Percentiles rank a stretch among this genome's conserved stretches.
These are phyloP conservation scores for Raja brachyura DNA, from an alignment of 2,113 vertebrate genomes.

Conservation along the genomic window DNA sequence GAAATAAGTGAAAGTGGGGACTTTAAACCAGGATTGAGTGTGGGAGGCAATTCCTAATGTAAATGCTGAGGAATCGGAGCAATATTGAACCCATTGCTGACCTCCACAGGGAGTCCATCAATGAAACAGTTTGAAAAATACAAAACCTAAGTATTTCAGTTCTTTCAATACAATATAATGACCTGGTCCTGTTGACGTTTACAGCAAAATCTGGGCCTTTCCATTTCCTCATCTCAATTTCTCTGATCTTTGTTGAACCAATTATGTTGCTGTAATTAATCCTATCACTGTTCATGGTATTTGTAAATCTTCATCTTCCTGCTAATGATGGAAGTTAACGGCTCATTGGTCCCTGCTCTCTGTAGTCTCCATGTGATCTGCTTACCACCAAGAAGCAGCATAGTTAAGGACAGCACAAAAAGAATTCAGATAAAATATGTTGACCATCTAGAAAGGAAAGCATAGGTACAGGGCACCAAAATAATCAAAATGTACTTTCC, in stretches of 20 bases:
- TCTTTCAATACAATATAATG: too few species aligned
- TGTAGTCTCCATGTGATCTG: background rate
- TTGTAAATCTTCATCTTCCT: background rate
- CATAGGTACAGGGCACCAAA: background rate
- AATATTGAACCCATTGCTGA: too few species aligned
- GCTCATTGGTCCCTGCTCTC: background rate
- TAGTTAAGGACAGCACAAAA: background rate
- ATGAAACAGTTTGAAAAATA: too few species aligned
- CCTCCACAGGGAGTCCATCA: too few species aligned
- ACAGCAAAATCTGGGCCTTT: background rate
- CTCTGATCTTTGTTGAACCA: background rate
- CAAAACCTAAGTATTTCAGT: too few species aligned
- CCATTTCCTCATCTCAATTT: background rate
- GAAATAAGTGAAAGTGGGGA: too few species aligned
- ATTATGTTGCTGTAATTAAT: background rate
- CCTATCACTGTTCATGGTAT: background rate
- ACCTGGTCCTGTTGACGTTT: too few species aligned
- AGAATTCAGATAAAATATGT: background rate
- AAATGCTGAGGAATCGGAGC: too few species aligned
- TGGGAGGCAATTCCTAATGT: too few species aligned
- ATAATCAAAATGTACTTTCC: background rate
- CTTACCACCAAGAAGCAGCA: background rate
- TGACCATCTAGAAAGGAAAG: background rate
- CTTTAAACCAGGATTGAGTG: too few species aligned
- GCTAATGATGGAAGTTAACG: background rate